Conservation (phyloP, 2,113 vertebrate species). For the Salvator merianae region DNA sequence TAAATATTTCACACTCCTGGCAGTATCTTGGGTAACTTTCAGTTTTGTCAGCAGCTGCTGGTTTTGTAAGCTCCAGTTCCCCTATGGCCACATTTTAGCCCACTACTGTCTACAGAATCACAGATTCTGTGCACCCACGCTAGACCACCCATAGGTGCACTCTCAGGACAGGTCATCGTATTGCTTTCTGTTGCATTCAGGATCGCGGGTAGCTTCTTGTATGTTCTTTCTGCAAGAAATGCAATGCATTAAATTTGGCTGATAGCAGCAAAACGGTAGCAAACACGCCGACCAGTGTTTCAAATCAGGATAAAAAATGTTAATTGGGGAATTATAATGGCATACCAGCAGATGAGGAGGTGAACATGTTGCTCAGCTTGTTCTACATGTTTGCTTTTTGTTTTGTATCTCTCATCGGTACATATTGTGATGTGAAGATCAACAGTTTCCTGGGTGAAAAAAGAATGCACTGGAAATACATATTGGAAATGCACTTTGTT, state of each 20-base stretch:
- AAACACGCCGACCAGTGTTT: too few relatives aligned
- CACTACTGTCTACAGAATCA: too few relatives aligned
- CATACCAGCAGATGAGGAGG: background rate
- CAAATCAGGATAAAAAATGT: too few relatives aligned
- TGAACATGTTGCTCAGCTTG: conserved; percentile 27
- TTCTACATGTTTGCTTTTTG: conserved; percentile 21
- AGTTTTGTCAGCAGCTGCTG: background rate
- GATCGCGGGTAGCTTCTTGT: too few relatives aligned
- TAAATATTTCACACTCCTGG: background rate
- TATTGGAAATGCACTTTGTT: background rate
- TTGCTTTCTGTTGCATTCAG: too few relatives aligned
- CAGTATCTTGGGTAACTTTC: background rate
- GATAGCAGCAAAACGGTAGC: too few relatives aligned
- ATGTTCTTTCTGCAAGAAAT: background rate
- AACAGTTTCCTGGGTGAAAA: background rate
- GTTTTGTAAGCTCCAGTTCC: background rate
- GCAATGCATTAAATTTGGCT: background rate
- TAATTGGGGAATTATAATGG: too few relatives aligned
- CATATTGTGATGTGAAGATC: background rate
- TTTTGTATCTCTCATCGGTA: background rate
- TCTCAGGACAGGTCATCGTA: too few relatives aligned
- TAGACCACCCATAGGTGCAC: too few relatives aligned
- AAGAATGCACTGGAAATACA: background rate
- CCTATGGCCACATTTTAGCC: too few relatives aligned
- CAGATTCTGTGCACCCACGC: too few relatives aligned